Conservation (phyloP, 2,113 vertebrate genomes). For the Tringa solitaria region DNA sequence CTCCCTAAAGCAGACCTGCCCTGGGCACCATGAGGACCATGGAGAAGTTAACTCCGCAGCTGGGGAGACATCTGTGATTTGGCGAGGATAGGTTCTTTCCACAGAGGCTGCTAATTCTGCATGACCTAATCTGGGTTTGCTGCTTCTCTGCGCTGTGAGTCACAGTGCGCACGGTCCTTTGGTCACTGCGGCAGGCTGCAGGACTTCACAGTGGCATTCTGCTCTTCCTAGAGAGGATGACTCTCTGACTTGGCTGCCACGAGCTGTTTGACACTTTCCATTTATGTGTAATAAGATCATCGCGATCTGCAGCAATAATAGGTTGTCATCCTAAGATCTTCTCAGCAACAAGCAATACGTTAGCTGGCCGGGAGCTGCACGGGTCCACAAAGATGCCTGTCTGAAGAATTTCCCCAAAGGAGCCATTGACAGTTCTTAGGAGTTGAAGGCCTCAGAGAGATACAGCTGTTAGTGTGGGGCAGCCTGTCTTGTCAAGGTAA, state of each 20-base stretch:
- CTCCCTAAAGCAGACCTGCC: background rate
- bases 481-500: background rate
- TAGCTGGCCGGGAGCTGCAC: background rate
- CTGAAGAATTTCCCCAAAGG: background rate
- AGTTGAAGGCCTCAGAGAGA: background rate
- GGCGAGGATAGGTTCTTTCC: conserved; percentile 48
- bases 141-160: background rate
- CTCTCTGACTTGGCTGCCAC: background rate
- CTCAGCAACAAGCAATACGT: background rate
- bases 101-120: conserved; percentile 29
- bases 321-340: background rate
- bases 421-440: background rate
- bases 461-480: background rate
- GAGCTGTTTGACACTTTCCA: background rate
- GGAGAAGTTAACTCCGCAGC: conserved; percentile 28
- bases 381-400: background rate
- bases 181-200: conserved; percentile 4
- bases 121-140: conserved; percentile 46
- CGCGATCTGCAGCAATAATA: background rate
- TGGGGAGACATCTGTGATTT: conserved; percentile 27
- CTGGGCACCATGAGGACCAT: background rate
- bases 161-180: background rate
- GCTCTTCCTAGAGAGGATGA: background rate
- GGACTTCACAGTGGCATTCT: background rate
- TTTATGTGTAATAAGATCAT: background rate